Conservation (phyloP, 2,888 invertebrate genomes). For the Tuberolachnus salignus region DNA sequence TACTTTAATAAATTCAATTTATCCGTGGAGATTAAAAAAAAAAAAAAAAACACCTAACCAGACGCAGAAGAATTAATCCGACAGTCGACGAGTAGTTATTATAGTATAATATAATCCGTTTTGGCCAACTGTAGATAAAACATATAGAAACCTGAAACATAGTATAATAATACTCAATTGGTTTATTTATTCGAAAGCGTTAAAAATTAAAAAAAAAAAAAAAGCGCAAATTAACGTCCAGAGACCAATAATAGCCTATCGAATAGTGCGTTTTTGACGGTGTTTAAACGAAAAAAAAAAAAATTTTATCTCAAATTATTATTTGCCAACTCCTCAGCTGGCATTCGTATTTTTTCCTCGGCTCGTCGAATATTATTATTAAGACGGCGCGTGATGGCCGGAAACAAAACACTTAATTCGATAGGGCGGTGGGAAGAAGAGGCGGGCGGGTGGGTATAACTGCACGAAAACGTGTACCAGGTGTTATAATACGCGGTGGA, state of each 20-base stretch:
- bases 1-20: conserved; percentile 11
- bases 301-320: neutral
- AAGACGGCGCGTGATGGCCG: conserved; percentile 1
- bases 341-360: conserved; percentile 8
- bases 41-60: too few species aligned
- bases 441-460: conserved; percentile 10
- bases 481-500: conserved; percentile 28
- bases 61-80: neutral
- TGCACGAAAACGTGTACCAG: conserved; percentile 44
- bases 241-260: too few species aligned
- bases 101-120: neutral
- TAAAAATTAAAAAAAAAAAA: neutral
- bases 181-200: too few species aligned
- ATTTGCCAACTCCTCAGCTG: neutral
- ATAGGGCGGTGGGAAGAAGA: neutral
- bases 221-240: too few species aligned
- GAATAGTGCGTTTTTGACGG: too few species aligned
- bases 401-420: conserved; percentile 49
- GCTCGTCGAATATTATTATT: conserved; percentile 44
- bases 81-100: neutral
- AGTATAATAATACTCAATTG: neutral
- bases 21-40: conserved; percentile 6
- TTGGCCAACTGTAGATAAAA: too few species aligned
- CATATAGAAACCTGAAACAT: too few species aligned
- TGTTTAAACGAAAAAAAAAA: too few species aligned